Percentiles rank a stretch among this genome's conserved stretches.
Conservation (phyloP, 2,797 vertebrate genomes). For the Acestrorhynchus altus region DNA sequence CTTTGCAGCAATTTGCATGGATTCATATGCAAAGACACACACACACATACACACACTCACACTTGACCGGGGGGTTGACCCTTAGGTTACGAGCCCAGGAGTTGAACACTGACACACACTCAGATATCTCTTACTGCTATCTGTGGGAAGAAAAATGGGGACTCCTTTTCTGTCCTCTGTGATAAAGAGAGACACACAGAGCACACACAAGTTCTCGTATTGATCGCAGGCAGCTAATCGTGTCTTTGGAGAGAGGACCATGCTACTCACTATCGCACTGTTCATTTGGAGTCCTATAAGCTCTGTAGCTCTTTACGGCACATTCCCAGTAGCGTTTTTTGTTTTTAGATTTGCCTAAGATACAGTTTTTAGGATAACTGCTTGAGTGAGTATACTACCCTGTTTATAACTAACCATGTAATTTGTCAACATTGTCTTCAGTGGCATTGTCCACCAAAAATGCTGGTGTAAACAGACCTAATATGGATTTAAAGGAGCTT, state of each 20-base stretch:
- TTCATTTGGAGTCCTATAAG: constrained; percentile 42
- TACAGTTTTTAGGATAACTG: constrained; percentile 26
- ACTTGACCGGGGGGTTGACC: background rate
- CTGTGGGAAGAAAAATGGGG: constrained; percentile 5
- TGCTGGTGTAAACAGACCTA: background rate
- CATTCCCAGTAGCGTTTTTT: constrained; percentile 9
- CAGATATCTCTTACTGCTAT: constrained; percentile 41
- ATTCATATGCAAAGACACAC: constrained; percentile 38
- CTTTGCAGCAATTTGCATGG: too few relatives aligned
- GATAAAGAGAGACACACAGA: constrained; percentile 48
- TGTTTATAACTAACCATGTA: background rate
- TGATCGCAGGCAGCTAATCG: constrained; percentile 39
- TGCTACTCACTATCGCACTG: constrained; percentile 2
- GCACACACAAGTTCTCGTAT: constrained; percentile 54
- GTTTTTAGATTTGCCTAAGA: constrained; percentile 7
- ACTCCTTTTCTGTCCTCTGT: constrained; percentile 39
- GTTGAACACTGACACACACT: constrained; percentile 9
- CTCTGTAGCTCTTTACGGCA: constrained; percentile 19
- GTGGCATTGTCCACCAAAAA: too few relatives aligned
- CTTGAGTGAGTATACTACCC: constrained; percentile 30
- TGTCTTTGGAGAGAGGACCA: constrained; percentile 34
- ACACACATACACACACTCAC: background rate
- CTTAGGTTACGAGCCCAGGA: constrained; percentile 24
- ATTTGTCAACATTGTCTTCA: background rate
- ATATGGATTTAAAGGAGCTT: background rate